phyloP scores from a whole-genome alignment of 2,888 invertebrate genomes.

The Lithophane semibrunnea region DNA sequence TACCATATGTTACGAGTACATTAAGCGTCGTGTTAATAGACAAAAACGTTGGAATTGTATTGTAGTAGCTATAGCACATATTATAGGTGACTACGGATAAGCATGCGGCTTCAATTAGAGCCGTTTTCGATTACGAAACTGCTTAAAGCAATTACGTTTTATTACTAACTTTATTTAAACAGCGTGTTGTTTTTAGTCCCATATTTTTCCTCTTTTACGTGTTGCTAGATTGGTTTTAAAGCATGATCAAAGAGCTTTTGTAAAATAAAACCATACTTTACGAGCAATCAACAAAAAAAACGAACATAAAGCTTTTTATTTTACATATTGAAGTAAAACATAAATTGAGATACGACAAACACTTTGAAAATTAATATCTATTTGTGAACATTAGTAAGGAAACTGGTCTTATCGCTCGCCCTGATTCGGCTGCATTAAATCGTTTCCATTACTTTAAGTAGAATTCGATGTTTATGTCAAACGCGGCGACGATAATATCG shows the following conservation, averaged over 20 bases:
- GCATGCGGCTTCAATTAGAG: conserved; percentile 81
- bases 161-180: conserved; percentile 49
- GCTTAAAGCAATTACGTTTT: conserved; percentile 64
- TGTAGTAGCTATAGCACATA: conserved; percentile 48
- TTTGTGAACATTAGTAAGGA: conserved; percentile 72
- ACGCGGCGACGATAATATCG: conserved; percentile 86
- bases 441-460: conserved; percentile 89
- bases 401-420: conserved; percentile 81
- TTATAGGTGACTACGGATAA: conserved; percentile 50
- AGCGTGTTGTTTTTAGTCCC: conserved; percentile 51
- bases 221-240: conserved; percentile 4
- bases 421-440: conserved; percentile 85
- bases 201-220: neutral
- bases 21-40: conserved; percentile 72
- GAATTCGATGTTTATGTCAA: conserved; percentile 89
- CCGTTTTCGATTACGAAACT: conserved; percentile 60
- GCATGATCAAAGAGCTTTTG: conserved; percentile 12
- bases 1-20: conserved; percentile 75
- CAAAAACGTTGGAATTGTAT: conserved; percentile 71
- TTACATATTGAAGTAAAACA: conserved; percentile 29
- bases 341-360: conserved; percentile 49
- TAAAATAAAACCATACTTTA: conserved; percentile 25
- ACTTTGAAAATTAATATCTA: conserved; percentile 71
- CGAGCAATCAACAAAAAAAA: conserved; percentile 17
- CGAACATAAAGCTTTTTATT: conserved; percentile 21